phyloP scores from a whole-genome alignment of 1,140 invertebrate species.

The Drosophila nigrodunni region DNA sequence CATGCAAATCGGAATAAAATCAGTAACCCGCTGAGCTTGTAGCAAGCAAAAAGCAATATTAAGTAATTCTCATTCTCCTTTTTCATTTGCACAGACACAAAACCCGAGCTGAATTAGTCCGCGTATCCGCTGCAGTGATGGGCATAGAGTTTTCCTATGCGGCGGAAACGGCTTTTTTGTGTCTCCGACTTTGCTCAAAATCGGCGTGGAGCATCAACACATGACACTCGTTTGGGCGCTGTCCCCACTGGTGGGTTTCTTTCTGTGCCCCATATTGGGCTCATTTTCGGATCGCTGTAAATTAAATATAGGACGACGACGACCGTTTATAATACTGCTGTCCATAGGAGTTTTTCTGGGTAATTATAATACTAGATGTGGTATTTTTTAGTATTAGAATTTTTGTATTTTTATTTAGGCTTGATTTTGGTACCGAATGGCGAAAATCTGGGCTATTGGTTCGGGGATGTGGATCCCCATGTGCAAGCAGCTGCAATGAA shows the following conservation, averaged over 20 bases:
- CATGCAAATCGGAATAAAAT: conserved; percentile 21
- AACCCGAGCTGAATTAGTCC: conserved; percentile 91
- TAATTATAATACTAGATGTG: conserved; percentile 76
- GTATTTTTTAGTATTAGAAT: not conserved
- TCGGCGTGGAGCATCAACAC: conserved; percentile 94
- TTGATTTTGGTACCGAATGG: conserved; percentile 96
- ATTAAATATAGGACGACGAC: conserved; percentile 91
- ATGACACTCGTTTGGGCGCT: conserved; percentile 98
- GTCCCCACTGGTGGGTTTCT: conserved; percentile 96
- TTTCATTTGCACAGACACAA: conserved; percentile 88
- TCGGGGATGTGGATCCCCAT: conserved; percentile 89
- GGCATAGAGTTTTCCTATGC: conserved; percentile 99
- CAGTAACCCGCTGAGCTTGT: conserved; percentile 3
- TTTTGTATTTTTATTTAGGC: conserved; percentile 85
- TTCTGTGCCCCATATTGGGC: conserved; percentile 95
- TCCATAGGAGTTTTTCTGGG: conserved; percentile 95
- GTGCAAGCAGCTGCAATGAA: conserved; percentile 61
- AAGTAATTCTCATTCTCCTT: too few species aligned
- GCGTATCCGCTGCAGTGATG: conserved; percentile 97
- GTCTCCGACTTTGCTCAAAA: conserved; percentile 96
- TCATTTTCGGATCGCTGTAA: conserved; percentile 96
- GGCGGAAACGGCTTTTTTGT: conserved; percentile 97
- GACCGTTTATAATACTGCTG: conserved; percentile 96
- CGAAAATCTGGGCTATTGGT: conserved; percentile 90
- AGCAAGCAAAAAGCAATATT: not conserved